Base-by-base conservation (phyloP, 2,888 invertebrate species). In the Pomacea canaliculata region DNA sequence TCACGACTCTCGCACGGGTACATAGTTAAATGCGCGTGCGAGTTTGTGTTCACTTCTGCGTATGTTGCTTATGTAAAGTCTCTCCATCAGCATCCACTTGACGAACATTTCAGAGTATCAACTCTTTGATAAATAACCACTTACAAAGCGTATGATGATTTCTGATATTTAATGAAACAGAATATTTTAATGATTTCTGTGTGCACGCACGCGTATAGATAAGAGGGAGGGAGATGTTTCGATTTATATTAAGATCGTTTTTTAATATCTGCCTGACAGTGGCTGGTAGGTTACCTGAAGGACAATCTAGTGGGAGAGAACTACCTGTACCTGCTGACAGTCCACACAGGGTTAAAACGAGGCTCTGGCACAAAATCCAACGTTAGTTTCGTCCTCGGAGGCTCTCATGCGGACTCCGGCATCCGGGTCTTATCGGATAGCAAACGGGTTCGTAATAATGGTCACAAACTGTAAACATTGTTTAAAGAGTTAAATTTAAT, bases 361-460 rank as follows among this genome's bases (percentile, higher is more conserved):
- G 84, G 83, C 19, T 85, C 87, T 19, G 88, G 88, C 1, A 88
- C 87, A 0, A 80, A 78, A 51, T 88, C 88, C 1, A 81, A 81
- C 10, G 83, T 88, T 59, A 82, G 83, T 59, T 87, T 90, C 75
- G 84, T 88, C 10, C 70, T 90, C 18, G 81, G 85, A 0, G 90
- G 90, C 9, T 87, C 88, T 18, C 67, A 82, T 5, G 85, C 84
- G 56, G 88, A 90, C 67, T 89, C 88, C 0, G 88, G 87, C 0
- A 83, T 88, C 18, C 73, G 89, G 23, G 80, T 84, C 56, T 81
- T 90, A 1, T 79, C 80, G 37, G 89, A 89, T 73, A 87, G 85
- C 27, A 73, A 65, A 59, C 27, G 73, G 73, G 73, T 73, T 12
- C 37, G 73, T 66, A 27, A 12, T 3, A 67, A 12, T n/a, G 13